Conservation (phyloP, 2,113 vertebrate species). For the Colius striatus region DNA sequence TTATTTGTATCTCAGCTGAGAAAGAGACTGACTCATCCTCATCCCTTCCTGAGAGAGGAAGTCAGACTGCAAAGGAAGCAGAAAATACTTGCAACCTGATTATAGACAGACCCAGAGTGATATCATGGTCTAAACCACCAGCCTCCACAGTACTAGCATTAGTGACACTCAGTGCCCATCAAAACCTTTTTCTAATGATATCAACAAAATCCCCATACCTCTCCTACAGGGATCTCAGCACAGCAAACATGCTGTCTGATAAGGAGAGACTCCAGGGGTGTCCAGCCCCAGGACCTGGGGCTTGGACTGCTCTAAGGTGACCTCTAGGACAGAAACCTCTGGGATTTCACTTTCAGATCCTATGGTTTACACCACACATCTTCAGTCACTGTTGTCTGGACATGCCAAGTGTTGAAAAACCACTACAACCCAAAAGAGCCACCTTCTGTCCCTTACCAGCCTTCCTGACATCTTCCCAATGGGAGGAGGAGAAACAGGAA, state of each 20-base stretch:
- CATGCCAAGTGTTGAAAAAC: not conserved
- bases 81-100: not conserved
- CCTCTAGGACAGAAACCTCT: not conserved
- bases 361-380: not conserved
- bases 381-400: not conserved
- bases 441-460: not conserved
- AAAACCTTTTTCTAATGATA: not conserved
- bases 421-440: not conserved
- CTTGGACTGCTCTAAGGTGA: not conserved
- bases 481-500: not conserved
- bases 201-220: not conserved
- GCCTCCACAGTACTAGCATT: not conserved
- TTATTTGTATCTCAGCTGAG: not conserved
- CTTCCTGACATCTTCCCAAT: not conserved
- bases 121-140: not conserved
- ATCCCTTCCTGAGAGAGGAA: not conserved
- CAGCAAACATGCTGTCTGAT: not conserved
- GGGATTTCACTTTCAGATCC: not conserved
- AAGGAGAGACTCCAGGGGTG: not conserved
- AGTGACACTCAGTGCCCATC: not conserved
- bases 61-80: not conserved
- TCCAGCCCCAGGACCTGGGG: not conserved
- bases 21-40: not conserved
- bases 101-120: not conserved
- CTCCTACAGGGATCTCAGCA: not conserved